These are phyloP conservation scores for Notodonta dromedarius DNA, from an alignment of 2,888 invertebrate species.

Conservation along the genomic window DNA sequence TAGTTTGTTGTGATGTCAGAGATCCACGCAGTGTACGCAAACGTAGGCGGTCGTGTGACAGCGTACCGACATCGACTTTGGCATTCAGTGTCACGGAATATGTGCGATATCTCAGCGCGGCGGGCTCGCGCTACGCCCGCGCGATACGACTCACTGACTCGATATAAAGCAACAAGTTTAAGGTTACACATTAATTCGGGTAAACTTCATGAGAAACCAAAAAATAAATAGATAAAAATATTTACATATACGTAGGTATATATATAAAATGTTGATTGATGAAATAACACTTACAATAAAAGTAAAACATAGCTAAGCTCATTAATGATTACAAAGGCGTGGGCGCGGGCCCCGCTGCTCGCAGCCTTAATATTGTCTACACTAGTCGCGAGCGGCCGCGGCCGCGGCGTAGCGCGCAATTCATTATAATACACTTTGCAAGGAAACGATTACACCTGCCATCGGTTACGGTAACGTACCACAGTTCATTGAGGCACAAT, in stretches of 20 bases:
- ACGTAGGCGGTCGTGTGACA: slow-evolving; percentile 67
- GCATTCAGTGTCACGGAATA: slow-evolving; percentile 72
- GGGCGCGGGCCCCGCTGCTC: slow-evolving; percentile 67
- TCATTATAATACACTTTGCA: slow-evolving; percentile 68
- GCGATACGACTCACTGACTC: slow-evolving; percentile 26
- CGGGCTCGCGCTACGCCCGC: slow-evolving; percentile 31
- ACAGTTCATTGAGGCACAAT: slow-evolving; percentile 85
- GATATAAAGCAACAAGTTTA: slow-evolving; percentile 53
- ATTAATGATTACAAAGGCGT: slow-evolving; percentile 82
- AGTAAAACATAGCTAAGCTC: slow-evolving; percentile 84
- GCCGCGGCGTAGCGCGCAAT: slow-evolving; percentile 61
- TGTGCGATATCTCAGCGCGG: slow-evolving; percentile 28
- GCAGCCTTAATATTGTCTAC: slow-evolving; percentile 73
- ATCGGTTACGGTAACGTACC: slow-evolving; percentile 83
- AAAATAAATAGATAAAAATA: slow-evolving; percentile 80
- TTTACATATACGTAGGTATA: slow-evolving; percentile 73
- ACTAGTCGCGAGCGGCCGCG: slow-evolving; percentile 49
- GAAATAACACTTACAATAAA: slow-evolving; percentile 83
- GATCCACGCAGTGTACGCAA: slow-evolving; percentile 65
- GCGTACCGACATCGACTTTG: slow-evolving; percentile 81
- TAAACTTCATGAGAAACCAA: slow-evolving; percentile 78
- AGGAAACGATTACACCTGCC: slow-evolving; percentile 80
- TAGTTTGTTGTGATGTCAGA: slow-evolving; percentile 78
- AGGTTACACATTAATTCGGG: slow-evolving; percentile 67
- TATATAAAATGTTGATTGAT: slow-evolving; percentile 83